phyloP scores from a whole-genome alignment of 1,140 invertebrate species.

The Drosophila pandora region DNA sequence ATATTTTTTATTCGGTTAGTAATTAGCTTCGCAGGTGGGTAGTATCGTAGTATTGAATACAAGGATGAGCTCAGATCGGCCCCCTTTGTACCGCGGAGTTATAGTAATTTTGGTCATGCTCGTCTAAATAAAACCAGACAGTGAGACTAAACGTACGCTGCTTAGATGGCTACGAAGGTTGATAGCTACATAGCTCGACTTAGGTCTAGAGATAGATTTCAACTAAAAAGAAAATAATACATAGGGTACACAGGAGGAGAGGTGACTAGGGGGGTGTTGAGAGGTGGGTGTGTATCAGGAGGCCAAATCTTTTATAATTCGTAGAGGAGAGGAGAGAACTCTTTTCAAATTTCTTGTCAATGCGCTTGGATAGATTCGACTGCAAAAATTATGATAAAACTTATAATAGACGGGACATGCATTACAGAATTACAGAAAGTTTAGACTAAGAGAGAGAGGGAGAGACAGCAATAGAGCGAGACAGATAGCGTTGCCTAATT shows the following conservation, averaged over 20 bases:
- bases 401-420: constrained; percentile 64
- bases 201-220: constrained; percentile 29
- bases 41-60: not conserved
- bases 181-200: constrained; percentile 50
- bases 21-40: constrained; percentile 9
- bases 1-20: constrained; percentile 43
- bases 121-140: constrained; percentile 83
- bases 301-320: constrained; percentile 37
- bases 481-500: constrained; percentile 40
- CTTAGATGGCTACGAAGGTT: constrained; percentile 32
- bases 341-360: constrained; percentile 69
- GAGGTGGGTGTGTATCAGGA: constrained; percentile 6
- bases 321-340: constrained; percentile 62
- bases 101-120: constrained; percentile 38
- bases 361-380: constrained; percentile 19
- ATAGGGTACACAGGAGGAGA: constrained; percentile 12
- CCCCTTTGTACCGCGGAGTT: constrained; percentile 36
- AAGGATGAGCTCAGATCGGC: constrained; percentile 1
- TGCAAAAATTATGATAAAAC: constrained; percentile 44
- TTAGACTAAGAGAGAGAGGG: constrained; percentile 42
- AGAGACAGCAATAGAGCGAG: constrained; percentile 43
- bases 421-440: constrained; percentile 68
- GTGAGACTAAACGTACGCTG: constrained; percentile 64
- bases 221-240: constrained; percentile 48
- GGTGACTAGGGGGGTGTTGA: not conserved